Conservation (phyloP, 2,888 invertebrate species). For the Sympetrum striolatum region DNA sequence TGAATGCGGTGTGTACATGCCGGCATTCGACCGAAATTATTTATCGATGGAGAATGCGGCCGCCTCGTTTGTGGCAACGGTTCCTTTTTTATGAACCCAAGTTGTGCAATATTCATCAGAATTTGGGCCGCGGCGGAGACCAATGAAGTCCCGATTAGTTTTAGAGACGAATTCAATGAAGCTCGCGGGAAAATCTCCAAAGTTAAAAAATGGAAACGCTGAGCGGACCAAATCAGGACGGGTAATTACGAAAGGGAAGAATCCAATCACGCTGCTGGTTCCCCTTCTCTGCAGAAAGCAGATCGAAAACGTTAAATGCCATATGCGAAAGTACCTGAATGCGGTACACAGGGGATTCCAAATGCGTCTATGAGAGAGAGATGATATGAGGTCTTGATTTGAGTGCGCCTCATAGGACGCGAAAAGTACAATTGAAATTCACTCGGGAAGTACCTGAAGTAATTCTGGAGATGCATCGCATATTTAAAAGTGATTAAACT, state of each 20-base stretch:
- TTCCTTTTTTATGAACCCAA: not conserved
- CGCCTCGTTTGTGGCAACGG: not conserved
- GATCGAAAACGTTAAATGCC: not conserved
- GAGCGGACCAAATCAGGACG: not conserved
- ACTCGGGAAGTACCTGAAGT: too few species aligned
- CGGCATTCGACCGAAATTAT: conserved; percentile 1
- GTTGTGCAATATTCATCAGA: conserved; percentile 2
- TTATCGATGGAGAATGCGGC: not conserved
- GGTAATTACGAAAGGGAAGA: not conserved
- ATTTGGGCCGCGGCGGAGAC: not conserved
- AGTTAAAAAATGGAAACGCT: not conserved
- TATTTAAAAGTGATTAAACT: too few species aligned
- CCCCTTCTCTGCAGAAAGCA: not conserved
- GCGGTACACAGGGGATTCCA: not conserved
- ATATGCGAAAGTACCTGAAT: not conserved
- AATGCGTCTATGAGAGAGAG: not conserved
- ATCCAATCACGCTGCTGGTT: not conserved
- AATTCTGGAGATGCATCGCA: too few species aligned
- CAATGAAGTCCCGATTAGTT: conserved; percentile 3
- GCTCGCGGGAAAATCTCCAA: not conserved
- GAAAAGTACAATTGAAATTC: too few species aligned
- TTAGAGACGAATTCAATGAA: conserved; percentile 22
- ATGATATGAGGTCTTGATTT: not conserved
- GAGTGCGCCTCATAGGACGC: not conserved
- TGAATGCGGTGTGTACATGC: not conserved